These are phyloP conservation scores for Melolontha melolontha DNA, from an alignment of 2,888 invertebrate species.

Conservation along the genomic window DNA sequence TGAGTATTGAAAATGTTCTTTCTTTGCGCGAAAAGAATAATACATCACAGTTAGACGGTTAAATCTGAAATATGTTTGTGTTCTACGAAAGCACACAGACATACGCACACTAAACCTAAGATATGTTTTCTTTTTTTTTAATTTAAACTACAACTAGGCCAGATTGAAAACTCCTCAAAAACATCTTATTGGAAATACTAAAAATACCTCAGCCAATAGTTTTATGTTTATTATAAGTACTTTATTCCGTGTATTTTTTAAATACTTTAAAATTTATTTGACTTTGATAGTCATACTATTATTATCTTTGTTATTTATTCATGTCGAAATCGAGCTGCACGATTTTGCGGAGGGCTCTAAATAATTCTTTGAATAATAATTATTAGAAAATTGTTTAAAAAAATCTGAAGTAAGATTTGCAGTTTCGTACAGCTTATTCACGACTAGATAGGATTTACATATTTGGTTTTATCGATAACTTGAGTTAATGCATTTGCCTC, in stretches of 20 bases:
- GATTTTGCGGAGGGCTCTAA: slow-evolving; percentile 45
- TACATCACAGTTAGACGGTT: slow-evolving; percentile 65
- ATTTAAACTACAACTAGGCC: slow-evolving; percentile 59
- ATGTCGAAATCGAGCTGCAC: slow-evolving; percentile 40
- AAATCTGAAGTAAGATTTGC: slow-evolving; percentile 12
- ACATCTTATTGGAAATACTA: slow-evolving; percentile 55
- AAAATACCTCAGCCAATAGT: slow-evolving; percentile 63
- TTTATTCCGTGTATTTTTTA: slow-evolving; percentile 41
- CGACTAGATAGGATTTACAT: slow-evolving; percentile 31
- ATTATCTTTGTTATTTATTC: slow-evolving; percentile 33
- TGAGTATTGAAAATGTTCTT: slow-evolving; percentile 38
- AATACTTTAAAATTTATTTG: slow-evolving; percentile 26
- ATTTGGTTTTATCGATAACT: slow-evolving; percentile 18
- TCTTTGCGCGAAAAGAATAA: slow-evolving; percentile 39
- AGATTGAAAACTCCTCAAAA: slow-evolving; percentile 58
- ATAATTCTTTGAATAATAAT: slow-evolving; percentile 12
- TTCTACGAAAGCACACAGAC: slow-evolving; percentile 53
- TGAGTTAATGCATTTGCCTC: slow-evolving; percentile 63
- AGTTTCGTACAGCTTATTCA: slow-evolving; percentile 40
- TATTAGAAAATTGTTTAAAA: slow-evolving; percentile 27
- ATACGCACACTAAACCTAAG: slow-evolving; percentile 51
- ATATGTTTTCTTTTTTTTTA: slow-evolving; percentile 50
- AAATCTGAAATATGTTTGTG: slow-evolving; percentile 57
- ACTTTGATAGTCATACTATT: slow-evolving; percentile 37
- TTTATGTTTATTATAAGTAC: slow-evolving; percentile 44